Conservation (phyloP, 2,113 vertebrate species). For the Grantiella picta region DNA sequence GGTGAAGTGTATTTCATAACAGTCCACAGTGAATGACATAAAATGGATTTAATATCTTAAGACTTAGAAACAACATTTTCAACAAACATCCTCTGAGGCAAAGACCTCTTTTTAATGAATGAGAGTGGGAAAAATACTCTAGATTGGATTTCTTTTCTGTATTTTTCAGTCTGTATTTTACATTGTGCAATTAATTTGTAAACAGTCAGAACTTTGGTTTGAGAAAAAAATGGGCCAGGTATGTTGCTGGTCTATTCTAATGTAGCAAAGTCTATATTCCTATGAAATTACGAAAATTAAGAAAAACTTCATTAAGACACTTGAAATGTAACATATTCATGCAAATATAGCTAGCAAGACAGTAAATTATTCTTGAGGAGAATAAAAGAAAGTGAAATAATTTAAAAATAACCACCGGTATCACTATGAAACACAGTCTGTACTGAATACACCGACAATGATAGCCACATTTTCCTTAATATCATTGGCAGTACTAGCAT, state of each 20-base stretch:
- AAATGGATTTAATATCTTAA: neutral
- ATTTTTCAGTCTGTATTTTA: neutral
- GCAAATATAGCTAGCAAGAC: neutral
- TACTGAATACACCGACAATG: neutral
- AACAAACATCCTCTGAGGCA: neutral
- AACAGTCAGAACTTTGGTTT: neutral
- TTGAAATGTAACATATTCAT: neutral
- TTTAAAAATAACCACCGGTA: neutral
- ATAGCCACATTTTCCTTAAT: neutral
- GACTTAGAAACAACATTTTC: neutral
- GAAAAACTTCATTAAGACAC: neutral
- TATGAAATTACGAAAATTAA: neutral
- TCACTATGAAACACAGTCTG: neutral
- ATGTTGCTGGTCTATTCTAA: neutral
- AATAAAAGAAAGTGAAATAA: neutral
- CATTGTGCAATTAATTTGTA: neutral
- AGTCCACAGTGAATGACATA: neutral
- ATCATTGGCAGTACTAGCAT: neutral
- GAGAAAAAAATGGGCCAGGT: neutral
- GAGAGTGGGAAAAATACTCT: neutral
- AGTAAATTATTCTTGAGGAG: neutral
- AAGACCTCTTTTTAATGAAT: neutral
- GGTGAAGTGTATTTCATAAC: neutral
- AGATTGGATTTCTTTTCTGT: neutral
- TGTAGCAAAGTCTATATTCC: neutral